A percentile compares a stretch with the other conserved stretches of the same genome.
Conservation (phyloP, 2,797 vertebrate species). For the Rhinichthys osculus region DNA sequence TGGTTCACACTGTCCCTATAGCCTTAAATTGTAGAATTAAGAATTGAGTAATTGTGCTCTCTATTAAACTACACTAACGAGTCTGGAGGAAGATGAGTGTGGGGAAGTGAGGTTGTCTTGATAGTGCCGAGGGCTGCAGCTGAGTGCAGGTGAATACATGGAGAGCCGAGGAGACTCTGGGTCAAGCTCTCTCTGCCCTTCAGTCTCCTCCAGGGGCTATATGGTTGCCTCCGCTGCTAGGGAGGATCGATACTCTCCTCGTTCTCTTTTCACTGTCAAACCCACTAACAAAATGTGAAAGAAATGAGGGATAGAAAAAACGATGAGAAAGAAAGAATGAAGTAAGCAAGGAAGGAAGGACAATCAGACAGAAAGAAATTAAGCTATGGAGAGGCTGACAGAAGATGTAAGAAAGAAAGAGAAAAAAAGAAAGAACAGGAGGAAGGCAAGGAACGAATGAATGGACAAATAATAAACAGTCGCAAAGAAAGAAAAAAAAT, state of each 20-base stretch:
- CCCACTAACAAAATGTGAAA: not conserved
- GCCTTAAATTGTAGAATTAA: not conserved
- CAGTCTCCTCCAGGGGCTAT: conserved; percentile 21
- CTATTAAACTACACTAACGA: not conserved
- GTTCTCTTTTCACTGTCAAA: conserved; percentile 10
- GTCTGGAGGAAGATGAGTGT: conserved; percentile 12
- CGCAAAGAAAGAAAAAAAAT: not conserved
- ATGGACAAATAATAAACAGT: not conserved
- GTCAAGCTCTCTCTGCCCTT: conserved; percentile 44
- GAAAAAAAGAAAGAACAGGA: not conserved
- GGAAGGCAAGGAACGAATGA: not conserved
- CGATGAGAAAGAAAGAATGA: not conserved
- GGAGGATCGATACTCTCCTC: conserved; percentile 35
- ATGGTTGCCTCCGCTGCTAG: conserved; percentile 20
- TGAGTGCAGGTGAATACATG: conserved; percentile 27
- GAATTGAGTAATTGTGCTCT: not conserved
- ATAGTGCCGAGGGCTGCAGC: not conserved
- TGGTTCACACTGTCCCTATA: not conserved
- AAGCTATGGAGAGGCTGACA: no score
- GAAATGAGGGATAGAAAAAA: not conserved
- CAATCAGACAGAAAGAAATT: not conserved
- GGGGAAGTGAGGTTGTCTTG: not conserved
- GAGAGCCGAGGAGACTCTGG: conserved; percentile 43
- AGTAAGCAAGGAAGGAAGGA: not conserved
- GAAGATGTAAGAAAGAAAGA: not conserved